Conservation (phyloP, 2,888 invertebrate species). For the Zygaena filipendulae region DNA sequence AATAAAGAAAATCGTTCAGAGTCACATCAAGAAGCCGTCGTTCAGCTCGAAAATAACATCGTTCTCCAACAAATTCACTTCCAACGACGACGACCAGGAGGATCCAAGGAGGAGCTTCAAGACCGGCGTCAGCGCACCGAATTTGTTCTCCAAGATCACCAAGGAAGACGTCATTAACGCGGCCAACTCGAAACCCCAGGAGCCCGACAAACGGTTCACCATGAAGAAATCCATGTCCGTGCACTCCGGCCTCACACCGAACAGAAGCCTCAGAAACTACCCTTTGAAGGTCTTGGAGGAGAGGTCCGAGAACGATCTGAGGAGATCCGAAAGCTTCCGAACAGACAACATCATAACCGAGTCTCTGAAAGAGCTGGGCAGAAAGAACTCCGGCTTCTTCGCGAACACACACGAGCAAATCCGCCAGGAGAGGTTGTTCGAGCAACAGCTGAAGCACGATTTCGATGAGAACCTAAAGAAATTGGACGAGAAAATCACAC, state of each 20-base stretch:
- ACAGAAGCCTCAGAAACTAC: conserved; percentile 31
- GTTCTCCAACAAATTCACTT: conserved; percentile 42
- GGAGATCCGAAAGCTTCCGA: conserved; percentile 39
- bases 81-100: conserved; percentile 47
- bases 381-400: conserved; percentile 64
- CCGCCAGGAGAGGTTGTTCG: conserved; percentile 69
- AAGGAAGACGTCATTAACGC: conserved; percentile 33
- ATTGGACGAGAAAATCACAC: conserved; percentile 33
- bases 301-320: conserved; percentile 44
- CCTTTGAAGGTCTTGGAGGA: conserved; percentile 65
- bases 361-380: conserved; percentile 36
- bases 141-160: conserved; percentile 46
- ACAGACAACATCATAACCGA: conserved; percentile 48
- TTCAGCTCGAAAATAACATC: conserved; percentile 49
- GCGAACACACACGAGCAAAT: conserved; percentile 77
- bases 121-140: conserved; percentile 48
- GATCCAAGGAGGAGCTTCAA: conserved; percentile 42
- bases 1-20: conserved; percentile 78
- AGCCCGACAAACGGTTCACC: conserved; percentile 30
- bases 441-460: conserved; percentile 53
- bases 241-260: conserved; percentile 47
- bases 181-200: conserved; percentile 20
- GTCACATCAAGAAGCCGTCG: conserved; percentile 47
- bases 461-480: conserved; percentile 54
- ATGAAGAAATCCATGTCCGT: conserved; percentile 60